These are phyloP conservation scores for Chlamydotis undulata DNA, from an alignment of 2,113 vertebrate genomes.

Conservation along the genomic window DNA sequence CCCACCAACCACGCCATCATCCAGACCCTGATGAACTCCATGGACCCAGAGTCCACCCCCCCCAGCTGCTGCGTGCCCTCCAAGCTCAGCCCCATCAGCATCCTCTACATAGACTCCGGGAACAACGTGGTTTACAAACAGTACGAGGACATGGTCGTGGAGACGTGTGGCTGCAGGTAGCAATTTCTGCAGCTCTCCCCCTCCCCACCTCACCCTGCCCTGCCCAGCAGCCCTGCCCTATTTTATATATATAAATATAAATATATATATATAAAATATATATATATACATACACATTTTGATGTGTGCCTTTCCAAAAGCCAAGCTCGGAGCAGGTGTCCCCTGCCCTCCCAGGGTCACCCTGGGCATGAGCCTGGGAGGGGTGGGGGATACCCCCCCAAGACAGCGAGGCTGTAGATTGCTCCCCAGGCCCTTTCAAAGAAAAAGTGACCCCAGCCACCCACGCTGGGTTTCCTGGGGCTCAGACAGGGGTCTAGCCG, in stretches of 20 bases:
- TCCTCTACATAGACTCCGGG: slow-evolving; percentile 88
- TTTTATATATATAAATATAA: slow-evolving; percentile 19
- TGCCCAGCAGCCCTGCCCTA: neutral
- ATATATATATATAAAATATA: slow-evolving; percentile 1
- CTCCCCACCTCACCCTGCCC: neutral
- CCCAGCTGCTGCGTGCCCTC: slow-evolving; percentile 90
- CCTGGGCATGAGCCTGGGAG: neutral
- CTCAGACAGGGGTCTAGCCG: neutral
- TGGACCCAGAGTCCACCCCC: slow-evolving; percentile 86
- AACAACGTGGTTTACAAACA: slow-evolving; percentile 92
- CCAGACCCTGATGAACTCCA: slow-evolving; percentile 90
- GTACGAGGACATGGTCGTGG: slow-evolving; percentile 92
- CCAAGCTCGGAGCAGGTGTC: neutral
- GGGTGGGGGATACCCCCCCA: neutral
- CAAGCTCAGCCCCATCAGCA: slow-evolving; percentile 89
- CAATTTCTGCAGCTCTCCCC: slow-evolving; percentile 50
- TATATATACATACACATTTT: neutral
- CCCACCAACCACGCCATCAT: slow-evolving; percentile 92
- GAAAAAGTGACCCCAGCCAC: neutral
- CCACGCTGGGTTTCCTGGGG: neutral
- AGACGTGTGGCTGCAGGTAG: slow-evolving; percentile 91
- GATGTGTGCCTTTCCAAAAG: slow-evolving; percentile 38
- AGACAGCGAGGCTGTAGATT: neutral
- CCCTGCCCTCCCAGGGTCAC: neutral
- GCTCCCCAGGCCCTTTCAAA: neutral